Evolutionary conservation across 2,113 vertebrate genomes (phyloP).

Genomic region (Chelonoidis abingdonii): DNA sequence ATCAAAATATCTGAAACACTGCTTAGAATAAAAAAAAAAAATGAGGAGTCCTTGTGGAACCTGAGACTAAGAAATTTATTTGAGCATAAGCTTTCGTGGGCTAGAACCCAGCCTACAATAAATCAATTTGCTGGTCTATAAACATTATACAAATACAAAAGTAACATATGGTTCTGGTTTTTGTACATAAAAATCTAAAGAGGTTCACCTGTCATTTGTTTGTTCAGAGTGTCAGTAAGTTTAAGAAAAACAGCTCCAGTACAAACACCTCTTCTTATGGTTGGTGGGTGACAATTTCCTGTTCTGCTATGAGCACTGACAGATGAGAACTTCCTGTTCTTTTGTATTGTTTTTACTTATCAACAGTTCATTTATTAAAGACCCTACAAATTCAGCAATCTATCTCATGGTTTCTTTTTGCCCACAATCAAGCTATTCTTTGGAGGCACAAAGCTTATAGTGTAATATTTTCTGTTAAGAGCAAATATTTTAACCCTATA

Average conservation of each 20-base stretch:
- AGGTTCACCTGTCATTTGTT: conserved; percentile 62
- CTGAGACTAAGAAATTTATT: too few relatives aligned
- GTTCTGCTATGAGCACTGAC: conserved; percentile 62
- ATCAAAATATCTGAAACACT: neutral
- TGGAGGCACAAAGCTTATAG: conserved; percentile 54
- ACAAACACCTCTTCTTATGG: conserved; percentile 52
- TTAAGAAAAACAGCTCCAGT: conserved; percentile 50
- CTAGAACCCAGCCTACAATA: neutral
- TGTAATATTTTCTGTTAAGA: conserved; percentile 45
- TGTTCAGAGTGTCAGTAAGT: conserved; percentile 34
- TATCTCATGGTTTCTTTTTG: conserved; percentile 44
- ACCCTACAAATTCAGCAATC: conserved; percentile 59
- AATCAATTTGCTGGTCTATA: neutral
- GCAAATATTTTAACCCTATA: conserved; percentile 47
- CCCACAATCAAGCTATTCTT: conserved; percentile 58
- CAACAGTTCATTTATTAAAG: conserved; percentile 79
- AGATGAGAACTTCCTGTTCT: conserved; percentile 74
- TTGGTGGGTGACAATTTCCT: conserved; percentile 78
- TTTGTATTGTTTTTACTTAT: conserved; percentile 79
- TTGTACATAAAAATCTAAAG: conserved; percentile 9
- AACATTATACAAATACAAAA: neutral
- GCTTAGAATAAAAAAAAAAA: neutral
- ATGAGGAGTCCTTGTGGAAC: too few relatives aligned
- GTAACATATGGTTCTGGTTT: neutral
- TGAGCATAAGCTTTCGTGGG: too few relatives aligned